Base-by-base conservation (phyloP, 2,113 vertebrate genomes). In the Peromyscus polionotus region DNA sequence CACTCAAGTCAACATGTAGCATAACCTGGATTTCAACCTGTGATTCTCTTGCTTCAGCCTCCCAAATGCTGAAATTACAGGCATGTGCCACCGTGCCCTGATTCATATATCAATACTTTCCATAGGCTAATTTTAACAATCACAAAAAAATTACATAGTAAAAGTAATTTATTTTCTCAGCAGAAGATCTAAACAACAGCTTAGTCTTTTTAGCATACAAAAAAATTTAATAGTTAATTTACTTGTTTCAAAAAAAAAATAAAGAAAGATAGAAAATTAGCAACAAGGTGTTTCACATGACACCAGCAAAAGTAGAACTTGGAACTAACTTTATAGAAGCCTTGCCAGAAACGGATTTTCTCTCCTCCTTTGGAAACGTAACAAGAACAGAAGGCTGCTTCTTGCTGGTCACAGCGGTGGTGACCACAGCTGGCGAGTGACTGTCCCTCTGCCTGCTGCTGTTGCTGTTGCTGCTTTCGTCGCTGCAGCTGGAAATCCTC, bases 401-500 rank as follows among this genome's bases (percentile, higher is more conserved):
- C 98, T 99, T 99, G 98, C 89, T 99, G 98, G 97, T 97, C 91
- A 98, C 97, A 0, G 98, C 57, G 77, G 96, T 97, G 3, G 96
- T 92, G 91, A 97, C 96, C 98, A 98, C 98, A 97, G 88, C 98
- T 80, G 97, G 93, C 22, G 97, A 91, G 98, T 98, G 99, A 99
- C 86, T 99, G 98, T 97, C 99, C 98, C 98, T 99, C 99, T 98
- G 99, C 98, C 98, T 99, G 99, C 99, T 99, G 98, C 99, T 99
- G 98, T 99, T 99, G 94, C 99, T 99, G 83, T 99, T 99, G 98
- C 99, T 99, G 98, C 99, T 99, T 98, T 99, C 99, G 5, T 99
- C 99, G 8, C 99, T 99, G 98, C 99, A 99, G 98, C 99, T 99
- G 81, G 99, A 99, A 98, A 99, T 99, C 98, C 99, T 99, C 99